Conservation (phyloP, 2,797 vertebrate genomes). For the Tolypeutes matacus region DNA sequence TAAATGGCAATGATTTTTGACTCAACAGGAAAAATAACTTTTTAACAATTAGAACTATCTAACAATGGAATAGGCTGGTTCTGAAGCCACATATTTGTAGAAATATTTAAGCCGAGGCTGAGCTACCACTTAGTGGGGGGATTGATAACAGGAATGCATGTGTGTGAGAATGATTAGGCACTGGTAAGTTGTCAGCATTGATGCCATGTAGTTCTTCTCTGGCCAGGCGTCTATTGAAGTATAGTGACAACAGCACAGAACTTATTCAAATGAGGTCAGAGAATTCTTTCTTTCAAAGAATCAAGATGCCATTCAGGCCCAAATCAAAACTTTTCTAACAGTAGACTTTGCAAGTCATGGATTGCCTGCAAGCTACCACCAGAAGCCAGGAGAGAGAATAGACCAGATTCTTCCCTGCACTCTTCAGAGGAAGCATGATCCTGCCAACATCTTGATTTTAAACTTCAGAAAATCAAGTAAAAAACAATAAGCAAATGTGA, state of each 20-base stretch:
- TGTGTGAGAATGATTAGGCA: background rate
- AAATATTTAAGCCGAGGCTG: background rate
- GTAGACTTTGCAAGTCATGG: background rate
- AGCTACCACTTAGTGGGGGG: background rate
- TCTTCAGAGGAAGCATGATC: no score
- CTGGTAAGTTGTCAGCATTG: background rate
- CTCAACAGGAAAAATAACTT: background rate
- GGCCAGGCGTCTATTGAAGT: background rate
- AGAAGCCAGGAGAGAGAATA: no score
- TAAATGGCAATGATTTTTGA: background rate
- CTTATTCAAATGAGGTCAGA: background rate
- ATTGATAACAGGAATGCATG: background rate
- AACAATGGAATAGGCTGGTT: background rate
- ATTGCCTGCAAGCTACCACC: no score
- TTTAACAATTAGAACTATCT: background rate
- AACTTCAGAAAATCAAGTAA: no score
- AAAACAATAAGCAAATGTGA: no score
- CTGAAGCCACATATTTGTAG: background rate
- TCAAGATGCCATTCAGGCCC: background rate
- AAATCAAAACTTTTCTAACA: background rate
- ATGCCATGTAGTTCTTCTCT: no score
- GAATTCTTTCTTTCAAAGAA: background rate
- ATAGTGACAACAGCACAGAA: background rate
- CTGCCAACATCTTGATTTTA: no score
- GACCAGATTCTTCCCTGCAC: no score